A percentile compares a stretch with the other conserved stretches of the same genome.
Evolutionary conservation across 2,797 vertebrate genomes (phyloP).

Genomic region (Lophotriccus pileatus): DNA sequence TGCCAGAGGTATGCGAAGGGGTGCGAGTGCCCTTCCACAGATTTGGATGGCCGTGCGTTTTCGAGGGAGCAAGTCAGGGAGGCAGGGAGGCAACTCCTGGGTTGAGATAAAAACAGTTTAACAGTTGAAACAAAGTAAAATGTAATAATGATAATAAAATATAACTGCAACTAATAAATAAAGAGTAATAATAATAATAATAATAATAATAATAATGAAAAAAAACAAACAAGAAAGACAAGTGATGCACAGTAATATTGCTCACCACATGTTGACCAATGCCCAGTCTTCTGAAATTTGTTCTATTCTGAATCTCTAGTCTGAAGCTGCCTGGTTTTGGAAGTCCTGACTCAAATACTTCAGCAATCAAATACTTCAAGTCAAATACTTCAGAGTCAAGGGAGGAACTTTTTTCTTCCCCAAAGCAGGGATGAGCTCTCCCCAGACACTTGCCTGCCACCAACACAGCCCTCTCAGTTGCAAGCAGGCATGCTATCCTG

Average conservation of each 20-base stretch:
- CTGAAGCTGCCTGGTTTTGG: background rate
- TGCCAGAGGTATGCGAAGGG: background rate
- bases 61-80: background rate
- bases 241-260: background rate
- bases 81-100: background rate
- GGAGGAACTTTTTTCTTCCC: background rate
- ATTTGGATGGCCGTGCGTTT: accelerated
- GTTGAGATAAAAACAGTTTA: background rate
- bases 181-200: background rate
- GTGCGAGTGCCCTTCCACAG: accelerated
- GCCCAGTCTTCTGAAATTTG: background rate
- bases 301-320: background rate
- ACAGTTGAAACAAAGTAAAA: background rate
- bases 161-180: background rate
- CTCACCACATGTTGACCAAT: background rate
- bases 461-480: background rate
- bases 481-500: background rate
- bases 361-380: background rate
- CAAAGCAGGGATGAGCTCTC: background rate
- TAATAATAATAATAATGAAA: background rate
- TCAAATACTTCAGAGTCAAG: background rate
- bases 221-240: background rate
- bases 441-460: background rate
- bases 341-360: background rate
- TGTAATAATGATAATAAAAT: background rate